These are phyloP conservation scores for Drosophila prosaltans DNA, from an alignment of 1,140 invertebrate species.

Conservation along the genomic window DNA sequence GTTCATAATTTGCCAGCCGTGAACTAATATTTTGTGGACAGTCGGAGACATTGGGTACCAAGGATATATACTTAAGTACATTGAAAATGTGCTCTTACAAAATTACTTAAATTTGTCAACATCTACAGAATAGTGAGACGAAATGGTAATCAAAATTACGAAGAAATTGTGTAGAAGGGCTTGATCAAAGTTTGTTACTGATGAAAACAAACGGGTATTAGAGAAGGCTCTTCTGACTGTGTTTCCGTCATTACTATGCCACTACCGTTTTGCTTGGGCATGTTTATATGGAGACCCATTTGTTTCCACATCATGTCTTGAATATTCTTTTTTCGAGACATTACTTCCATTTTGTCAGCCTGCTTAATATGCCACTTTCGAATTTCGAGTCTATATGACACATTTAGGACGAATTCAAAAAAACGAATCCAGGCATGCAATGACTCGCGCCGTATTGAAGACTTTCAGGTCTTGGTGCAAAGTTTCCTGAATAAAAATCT, in stretches of 20 bases:
- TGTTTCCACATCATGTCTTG: conserved; percentile 9
- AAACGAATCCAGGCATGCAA: conserved; percentile 6
- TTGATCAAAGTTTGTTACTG: conserved; percentile 2
- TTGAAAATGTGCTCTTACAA: conserved; percentile 8
- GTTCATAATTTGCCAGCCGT: conserved; percentile 21
- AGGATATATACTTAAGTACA: conserved; percentile 12
- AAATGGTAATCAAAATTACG: conserved; percentile 17
- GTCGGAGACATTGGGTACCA: conserved; percentile 22
- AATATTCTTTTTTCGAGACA: conserved; percentile 13
- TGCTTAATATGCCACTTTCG: conserved; percentile 16
- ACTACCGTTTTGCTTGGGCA: conserved; percentile 11
- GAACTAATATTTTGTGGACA: conserved; percentile 22
- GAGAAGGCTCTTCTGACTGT: conserved; percentile 6
- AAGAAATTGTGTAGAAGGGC: conserved; percentile 11
- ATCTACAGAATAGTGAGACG: conserved; percentile 9
- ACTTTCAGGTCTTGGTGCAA: background rate
- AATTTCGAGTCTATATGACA: conserved; percentile 4
- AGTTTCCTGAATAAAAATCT: no score
- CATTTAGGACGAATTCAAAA: conserved; percentile 8
- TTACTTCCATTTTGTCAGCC: conserved; percentile 4
- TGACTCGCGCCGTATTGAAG: conserved; percentile 1
- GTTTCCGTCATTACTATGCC: conserved; percentile 5
- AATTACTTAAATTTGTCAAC: conserved; percentile 12
- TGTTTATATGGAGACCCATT: conserved; percentile 10
- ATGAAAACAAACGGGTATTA: background rate